Base-by-base conservation (phyloP, 2,797 vertebrate genomes). In the Danio choprae region DNA sequence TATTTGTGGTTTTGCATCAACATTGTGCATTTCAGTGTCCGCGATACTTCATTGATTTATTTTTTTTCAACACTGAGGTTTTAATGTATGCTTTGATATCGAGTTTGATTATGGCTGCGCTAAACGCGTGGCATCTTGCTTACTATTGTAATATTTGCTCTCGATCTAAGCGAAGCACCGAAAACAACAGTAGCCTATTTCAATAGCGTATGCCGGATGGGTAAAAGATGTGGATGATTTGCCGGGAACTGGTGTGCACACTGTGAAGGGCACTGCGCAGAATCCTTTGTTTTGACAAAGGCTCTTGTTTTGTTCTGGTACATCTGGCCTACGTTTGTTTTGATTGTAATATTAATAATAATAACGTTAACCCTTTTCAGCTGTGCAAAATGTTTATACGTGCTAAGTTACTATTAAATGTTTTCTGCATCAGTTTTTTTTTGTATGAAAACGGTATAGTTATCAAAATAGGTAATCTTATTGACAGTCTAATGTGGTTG, bases 271-370 rank as follows among this genome's bases (percentile, higher is more conserved):
- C 67, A 76, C 55, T 48, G 53, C 44, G 29, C 71, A 60, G 51
- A 55, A 76, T 76, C 72, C 72, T 67, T 73, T 64, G 74, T 73
- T 83, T 74, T 83, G 62, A 74, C 51, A 72, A 58, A 83, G 81
- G 40, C 62, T 46, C 18, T 53, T 74, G 18, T 53, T 79, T 55
- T 74, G 69, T 38, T 79, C 44, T 74, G 69, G 13, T 60, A 74
- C 36, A 60, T 64, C 43, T 82, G 68, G 50, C 68, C 60, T 73
- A 43, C 22, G 16, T 65, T 29, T 64, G 5, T 48, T 78, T 60
- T 70, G 18, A 70, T 2, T 56, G n/a, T n/a, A 7, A 10, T 70
- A 5, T 62, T 29, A 29, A 1, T 29, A 29, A 1, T 29, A 29
- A 1, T 13, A 18, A 48, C n/a, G n/a, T n/a, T 41, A 10, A 9